These are phyloP conservation scores for Lycaon pictus DNA, from an alignment of 2,113 vertebrate genomes.

Conservation along the genomic window DNA sequence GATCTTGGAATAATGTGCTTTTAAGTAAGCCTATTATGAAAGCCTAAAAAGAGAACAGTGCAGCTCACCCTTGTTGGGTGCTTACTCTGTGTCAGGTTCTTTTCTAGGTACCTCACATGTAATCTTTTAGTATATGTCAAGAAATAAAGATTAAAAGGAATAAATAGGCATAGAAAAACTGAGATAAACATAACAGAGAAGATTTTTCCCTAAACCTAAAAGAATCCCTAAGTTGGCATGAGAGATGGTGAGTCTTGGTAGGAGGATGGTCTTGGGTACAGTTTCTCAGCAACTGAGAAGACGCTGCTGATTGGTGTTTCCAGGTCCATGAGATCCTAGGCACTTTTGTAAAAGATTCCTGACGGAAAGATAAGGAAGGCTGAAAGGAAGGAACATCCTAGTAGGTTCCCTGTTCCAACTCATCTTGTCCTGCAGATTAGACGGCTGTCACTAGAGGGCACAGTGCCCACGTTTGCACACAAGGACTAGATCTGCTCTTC, in stretches of 20 bases:
- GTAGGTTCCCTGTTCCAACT: neutral
- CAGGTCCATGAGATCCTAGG: neutral
- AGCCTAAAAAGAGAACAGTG: neutral
- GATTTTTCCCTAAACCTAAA: neutral
- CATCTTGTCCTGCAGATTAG: neutral
- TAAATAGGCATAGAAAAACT: neutral
- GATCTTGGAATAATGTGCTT: neutral
- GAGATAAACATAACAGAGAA: neutral
- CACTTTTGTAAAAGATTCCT: neutral
- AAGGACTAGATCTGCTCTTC: neutral
- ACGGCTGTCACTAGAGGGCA: slow-evolving; percentile 67
- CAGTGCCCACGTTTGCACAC: neutral
- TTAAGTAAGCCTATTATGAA: neutral
- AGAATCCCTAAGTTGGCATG: neutral
- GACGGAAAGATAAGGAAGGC: neutral
- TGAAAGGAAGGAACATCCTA: neutral
- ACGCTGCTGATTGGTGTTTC: neutral
- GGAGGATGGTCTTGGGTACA: neutral
- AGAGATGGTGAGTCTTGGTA: neutral
- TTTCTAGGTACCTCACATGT: neutral
- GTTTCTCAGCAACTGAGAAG: neutral
- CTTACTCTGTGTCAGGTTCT: neutral
- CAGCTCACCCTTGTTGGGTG: neutral
- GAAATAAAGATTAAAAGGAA: neutral
- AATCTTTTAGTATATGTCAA: neutral